Conservation (phyloP, 2,797 vertebrate species). For the Hipposideros larvatus region DNA sequence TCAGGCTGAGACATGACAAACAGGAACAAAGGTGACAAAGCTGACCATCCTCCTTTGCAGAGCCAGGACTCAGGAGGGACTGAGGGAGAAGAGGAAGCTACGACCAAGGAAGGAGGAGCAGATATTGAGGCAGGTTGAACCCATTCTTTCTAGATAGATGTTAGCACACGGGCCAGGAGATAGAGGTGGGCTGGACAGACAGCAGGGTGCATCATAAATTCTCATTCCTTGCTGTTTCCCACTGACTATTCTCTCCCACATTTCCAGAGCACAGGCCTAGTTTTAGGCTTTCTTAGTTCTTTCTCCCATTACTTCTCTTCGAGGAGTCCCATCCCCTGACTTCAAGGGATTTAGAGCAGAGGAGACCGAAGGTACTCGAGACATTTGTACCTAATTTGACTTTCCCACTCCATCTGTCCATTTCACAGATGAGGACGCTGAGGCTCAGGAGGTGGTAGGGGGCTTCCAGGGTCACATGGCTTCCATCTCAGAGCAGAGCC, state of each 20-base stretch:
- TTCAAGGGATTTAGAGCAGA: not conserved
- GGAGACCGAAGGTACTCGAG: rapidly evolving
- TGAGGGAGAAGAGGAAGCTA: not conserved
- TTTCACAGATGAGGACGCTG: not conserved
- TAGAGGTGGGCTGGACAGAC: not conserved
- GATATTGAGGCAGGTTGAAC: too few species aligned
- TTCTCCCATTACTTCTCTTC: not conserved
- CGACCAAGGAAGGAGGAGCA: not conserved
- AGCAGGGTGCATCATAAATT: not conserved
- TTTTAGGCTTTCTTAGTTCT: not conserved
- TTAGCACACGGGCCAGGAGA: not conserved
- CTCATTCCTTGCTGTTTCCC: not conserved
- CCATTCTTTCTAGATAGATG: not conserved
- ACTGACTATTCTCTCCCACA: too few species aligned
- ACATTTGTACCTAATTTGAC: too few species aligned
- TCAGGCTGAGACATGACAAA: not conserved
- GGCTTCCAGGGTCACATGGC: not conserved
- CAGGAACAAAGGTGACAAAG: not conserved
- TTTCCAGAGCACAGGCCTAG: not conserved
- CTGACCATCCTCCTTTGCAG: rapidly evolving
- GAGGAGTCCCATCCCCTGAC: too few species aligned
- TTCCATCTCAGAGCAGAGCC: not conserved
- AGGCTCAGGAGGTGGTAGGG: not conserved
- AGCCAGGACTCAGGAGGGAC: not conserved
- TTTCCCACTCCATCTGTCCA: too few species aligned